phyloP scores from a whole-genome alignment of 2,797 vertebrate species.

The Heterohyrax brucei region DNA sequence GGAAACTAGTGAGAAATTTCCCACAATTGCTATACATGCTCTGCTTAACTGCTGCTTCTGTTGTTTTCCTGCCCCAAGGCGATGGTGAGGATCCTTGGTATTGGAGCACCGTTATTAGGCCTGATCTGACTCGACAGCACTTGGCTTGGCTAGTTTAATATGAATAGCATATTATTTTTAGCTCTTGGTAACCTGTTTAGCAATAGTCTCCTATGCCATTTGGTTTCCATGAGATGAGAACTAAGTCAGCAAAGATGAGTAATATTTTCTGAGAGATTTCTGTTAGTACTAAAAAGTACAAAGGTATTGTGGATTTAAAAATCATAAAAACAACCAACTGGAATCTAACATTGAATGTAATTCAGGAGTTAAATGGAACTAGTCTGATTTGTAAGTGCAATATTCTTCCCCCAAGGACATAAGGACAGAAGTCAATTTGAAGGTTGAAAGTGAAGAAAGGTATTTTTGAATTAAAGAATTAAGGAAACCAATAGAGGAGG shows the following conservation, averaged over 20 bases:
- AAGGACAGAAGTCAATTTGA: neutral
- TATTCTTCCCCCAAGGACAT: neutral
- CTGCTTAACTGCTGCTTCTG: conserved; percentile 60
- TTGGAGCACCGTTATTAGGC: conserved; percentile 63
- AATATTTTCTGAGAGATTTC: neutral
- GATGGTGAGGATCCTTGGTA: conserved; percentile 56
- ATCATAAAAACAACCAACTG: neutral
- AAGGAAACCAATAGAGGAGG: neutral
- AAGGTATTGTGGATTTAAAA: neutral
- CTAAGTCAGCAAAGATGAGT: neutral
- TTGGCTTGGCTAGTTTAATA: conserved; percentile 55
- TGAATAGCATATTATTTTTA: conserved; percentile 69
- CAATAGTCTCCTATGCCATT: neutral
- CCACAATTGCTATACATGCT: neutral
- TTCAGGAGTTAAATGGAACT: neutral
- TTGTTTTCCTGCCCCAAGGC: conserved; percentile 64
- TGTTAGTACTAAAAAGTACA: neutral
- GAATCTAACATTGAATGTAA: neutral
- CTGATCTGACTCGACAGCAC: neutral
- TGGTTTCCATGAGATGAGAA: neutral
- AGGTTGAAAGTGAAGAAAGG: neutral
- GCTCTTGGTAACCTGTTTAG: conserved; percentile 41
- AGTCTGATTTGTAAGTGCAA: neutral
- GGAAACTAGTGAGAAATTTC: conserved; percentile 42
- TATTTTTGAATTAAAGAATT: neutral